A percentile compares a stretch with the other conserved stretches of the same genome.
Conservation (phyloP, 2,888 invertebrate species). For the Spatulosminthurus flaviceps region DNA sequence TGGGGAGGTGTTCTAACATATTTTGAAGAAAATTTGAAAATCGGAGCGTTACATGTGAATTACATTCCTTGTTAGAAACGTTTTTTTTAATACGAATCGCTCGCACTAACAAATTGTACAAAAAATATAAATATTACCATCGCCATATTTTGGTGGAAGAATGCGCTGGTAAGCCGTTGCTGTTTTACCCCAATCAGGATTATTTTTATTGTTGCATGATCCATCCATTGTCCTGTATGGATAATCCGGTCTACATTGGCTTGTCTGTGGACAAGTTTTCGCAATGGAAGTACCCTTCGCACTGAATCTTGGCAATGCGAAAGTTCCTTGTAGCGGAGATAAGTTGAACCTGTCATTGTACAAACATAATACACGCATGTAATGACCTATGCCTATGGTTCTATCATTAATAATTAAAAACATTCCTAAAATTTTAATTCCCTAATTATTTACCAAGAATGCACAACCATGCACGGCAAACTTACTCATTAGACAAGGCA, state of each 20-base stretch:
- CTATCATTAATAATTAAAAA: neutral
- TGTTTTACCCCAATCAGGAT: conserved; percentile 79
- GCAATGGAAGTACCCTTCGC: conserved; percentile 57
- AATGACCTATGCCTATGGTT: no score
- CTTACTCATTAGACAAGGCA: conserved; percentile 66
- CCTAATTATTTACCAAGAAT: neutral
- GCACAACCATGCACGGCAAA: neutral
- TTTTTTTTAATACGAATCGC: no score
- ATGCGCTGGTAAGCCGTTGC: conserved; percentile 71
- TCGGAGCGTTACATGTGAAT: no score
- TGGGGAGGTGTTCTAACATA: no score
- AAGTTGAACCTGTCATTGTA: conserved; percentile 55
- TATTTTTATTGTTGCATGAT: conserved; percentile 88
- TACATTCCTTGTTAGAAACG: no score
- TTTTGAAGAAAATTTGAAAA: no score
- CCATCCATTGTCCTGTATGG: conserved; percentile 84
- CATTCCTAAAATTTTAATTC: no score
- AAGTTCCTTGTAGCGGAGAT: conserved; percentile 61
- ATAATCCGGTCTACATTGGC: conserved; percentile 58
- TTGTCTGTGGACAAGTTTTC: conserved; percentile 59
- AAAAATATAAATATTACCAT: no score
- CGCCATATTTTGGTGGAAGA: conserved; percentile 75
- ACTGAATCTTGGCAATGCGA: conserved; percentile 62
- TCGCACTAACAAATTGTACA: no score
- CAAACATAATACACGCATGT: neutral